Evolutionary conservation across 2,888 invertebrate genomes (phyloP), one percentile per base, ranked within the genome.

Genomic region (Myathropa florea): DNA sequence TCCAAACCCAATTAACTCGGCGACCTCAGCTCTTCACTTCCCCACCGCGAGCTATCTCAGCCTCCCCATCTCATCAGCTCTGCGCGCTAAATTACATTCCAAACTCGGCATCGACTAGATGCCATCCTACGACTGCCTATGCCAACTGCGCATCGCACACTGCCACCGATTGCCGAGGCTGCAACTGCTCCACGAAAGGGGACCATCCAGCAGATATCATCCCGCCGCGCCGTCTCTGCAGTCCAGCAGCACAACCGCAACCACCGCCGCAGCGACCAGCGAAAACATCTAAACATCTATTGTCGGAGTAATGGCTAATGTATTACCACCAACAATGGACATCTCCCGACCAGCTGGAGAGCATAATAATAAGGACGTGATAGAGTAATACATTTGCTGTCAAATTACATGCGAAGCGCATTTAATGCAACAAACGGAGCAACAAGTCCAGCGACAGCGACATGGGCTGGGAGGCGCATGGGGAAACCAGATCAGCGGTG

Each of bases 311-410:
- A 86, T 86, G 80, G 86, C 86, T 86, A 86, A 86, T 86, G 86
- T 86, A 86, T 86, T 86, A 86, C 86, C 86, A 86, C 86, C 86
- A 86, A 83, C 86, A 86, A 86, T 86, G 86, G 86, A 83, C 83
- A 86, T 86, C 82, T 86, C 78, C 63, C 78, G 86, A 83, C 86
- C 86, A 83, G 86, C 82, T 86, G 86, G 86, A 86, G 86, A 86
- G 86, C 83, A 86, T 86, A 86, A 86, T 86, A 86, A 86, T 86
- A 87, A 87, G 87, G 87, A 87, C 88, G 88, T 88, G 89, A 89
- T 89, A 89, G 89, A 89, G 89, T 89, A 89, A 89, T 89, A 89
- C 89, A 89, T 89, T 89, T 89, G 89, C 89, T 89, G 89, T 89
- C 89, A 89, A 89, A 89, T 89, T 89, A 89, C 89, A 89, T 88